phyloP scores from a whole-genome alignment of 2,888 invertebrate species.

The Cinara cedri region DNA sequence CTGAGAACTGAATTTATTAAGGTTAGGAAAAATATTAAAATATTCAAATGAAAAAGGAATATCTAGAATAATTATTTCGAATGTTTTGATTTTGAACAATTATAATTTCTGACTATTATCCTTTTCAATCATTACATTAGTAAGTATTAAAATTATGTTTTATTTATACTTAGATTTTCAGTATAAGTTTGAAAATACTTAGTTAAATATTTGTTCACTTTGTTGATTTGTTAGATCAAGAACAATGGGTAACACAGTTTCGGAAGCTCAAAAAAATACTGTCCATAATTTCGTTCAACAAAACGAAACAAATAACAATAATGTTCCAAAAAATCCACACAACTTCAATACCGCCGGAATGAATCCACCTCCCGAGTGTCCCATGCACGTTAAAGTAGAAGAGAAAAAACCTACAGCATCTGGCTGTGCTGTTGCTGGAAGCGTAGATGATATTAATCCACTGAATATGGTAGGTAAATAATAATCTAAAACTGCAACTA shows the following conservation, averaged over 20 bases:
- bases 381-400: conserved; percentile 74
- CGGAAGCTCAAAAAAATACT: conserved; percentile 51
- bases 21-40: neutral
- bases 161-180: too few relatives aligned
- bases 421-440: conserved; percentile 76
- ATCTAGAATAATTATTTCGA: too few relatives aligned
- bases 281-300: conserved; percentile 23
- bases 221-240: neutral
- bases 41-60: too few relatives aligned
- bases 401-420: conserved; percentile 61
- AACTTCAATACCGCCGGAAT: conserved; percentile 9
- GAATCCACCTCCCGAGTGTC: conserved; percentile 73
- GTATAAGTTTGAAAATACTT: too few relatives aligned
- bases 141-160: too few relatives aligned
- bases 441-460: conserved; percentile 74
- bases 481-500: too few relatives aligned
- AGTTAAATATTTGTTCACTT: too few relatives aligned
- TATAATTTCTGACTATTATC: too few relatives aligned
- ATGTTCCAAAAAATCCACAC: conserved; percentile 38
- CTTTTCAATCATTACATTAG: too few relatives aligned
- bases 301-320: conserved; percentile 24
- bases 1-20: neutral
- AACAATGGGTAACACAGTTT: conserved; percentile 53
- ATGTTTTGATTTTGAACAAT: too few relatives aligned
- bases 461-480: conserved; percentile 74